Conservation (phyloP, 2,888 invertebrate species). For the Tryphoninae sp. region DNA sequence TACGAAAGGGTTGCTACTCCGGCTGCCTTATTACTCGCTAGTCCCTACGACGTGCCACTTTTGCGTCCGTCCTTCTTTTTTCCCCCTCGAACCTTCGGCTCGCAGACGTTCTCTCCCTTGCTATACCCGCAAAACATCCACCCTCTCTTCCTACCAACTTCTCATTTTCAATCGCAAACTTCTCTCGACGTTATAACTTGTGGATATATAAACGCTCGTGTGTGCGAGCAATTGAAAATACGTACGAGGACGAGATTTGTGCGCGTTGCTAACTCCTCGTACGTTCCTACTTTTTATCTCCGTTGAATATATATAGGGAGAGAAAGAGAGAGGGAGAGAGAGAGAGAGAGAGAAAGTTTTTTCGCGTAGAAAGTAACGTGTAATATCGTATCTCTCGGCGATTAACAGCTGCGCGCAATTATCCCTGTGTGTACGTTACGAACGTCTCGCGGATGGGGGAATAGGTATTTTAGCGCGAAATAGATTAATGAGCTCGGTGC, state of each 20-base stretch:
- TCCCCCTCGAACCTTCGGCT: neutral
- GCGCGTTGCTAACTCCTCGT: slow-evolving; percentile 56
- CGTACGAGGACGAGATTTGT: slow-evolving; percentile 32
- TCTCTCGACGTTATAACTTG: slow-evolving; percentile 64
- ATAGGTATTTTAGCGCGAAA: slow-evolving; percentile 62
- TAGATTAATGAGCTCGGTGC: slow-evolving; percentile 58
- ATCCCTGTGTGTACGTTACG: slow-evolving; percentile 54
- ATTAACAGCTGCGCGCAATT: slow-evolving; percentile 62
- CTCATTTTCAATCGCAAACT: slow-evolving; percentile 39
- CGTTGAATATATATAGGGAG: neutral
- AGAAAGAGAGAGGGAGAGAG: too few relatives aligned
- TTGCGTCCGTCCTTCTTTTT: slow-evolving; percentile 7
- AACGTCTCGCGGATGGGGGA: slow-evolving; percentile 26
- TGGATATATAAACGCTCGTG: slow-evolving; percentile 27
- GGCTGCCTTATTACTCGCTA: slow-evolving; percentile 73
- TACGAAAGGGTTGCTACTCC: slow-evolving; percentile 46
- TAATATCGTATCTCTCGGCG: slow-evolving; percentile 59
- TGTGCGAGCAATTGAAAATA: slow-evolving; percentile 23
- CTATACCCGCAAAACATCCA: neutral
- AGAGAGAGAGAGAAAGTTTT: neutral
- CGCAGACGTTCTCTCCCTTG: neutral
- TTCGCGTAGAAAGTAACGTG: slow-evolving; percentile 41
- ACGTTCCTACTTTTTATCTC: slow-evolving; percentile 19
- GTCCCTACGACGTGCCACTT: slow-evolving; percentile 46
- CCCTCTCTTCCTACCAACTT: slow-evolving; percentile 20